These are phyloP conservation scores for Drosophila falleni DNA, from an alignment of 2,888 invertebrate genomes.

Conservation along the genomic window DNA sequence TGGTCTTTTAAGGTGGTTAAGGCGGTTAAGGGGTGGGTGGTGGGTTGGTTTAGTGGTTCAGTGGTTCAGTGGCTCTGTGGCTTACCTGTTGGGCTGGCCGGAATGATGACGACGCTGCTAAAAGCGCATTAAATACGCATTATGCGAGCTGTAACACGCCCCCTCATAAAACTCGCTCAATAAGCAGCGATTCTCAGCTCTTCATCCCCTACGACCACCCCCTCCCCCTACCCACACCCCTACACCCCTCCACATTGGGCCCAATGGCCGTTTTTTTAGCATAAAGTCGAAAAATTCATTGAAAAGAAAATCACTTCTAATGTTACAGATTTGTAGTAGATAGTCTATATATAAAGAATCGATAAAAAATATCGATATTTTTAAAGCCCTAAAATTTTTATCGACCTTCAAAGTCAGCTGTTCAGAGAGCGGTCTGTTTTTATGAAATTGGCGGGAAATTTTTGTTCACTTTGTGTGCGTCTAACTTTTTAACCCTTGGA, in stretches of 20 bases:
- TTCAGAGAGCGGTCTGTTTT: no score
- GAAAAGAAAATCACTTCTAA: no score
- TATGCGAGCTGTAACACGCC: slow-evolving; percentile 40
- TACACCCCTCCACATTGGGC: neutral
- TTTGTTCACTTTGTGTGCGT: no score
- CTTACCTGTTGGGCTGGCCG: slow-evolving; percentile 49
- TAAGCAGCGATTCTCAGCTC: slow-evolving; percentile 1
- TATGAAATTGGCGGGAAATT: no score
- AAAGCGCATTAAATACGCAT: slow-evolving; percentile 75
- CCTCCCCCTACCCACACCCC: neutral
- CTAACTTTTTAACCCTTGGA: no score
- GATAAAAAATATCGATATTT: no score
- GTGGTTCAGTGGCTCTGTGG: slow-evolving; percentile 3
- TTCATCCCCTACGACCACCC: neutral
- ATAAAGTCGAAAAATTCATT: no score
- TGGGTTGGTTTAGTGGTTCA: neutral
- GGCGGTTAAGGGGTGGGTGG: neutral
- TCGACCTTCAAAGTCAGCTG: no score
- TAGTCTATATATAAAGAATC: no score
- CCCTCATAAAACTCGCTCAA: slow-evolving; percentile 34
- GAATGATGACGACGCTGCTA: slow-evolving; percentile 34
- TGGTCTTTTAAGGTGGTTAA: neutral
- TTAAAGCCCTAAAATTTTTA: no score
- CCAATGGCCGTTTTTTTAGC: no score
- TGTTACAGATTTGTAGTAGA: no score